Evolutionary conservation across 1,140 invertebrate genomes (phyloP).

Genomic region (Tetramorium parvispinum): DNA sequence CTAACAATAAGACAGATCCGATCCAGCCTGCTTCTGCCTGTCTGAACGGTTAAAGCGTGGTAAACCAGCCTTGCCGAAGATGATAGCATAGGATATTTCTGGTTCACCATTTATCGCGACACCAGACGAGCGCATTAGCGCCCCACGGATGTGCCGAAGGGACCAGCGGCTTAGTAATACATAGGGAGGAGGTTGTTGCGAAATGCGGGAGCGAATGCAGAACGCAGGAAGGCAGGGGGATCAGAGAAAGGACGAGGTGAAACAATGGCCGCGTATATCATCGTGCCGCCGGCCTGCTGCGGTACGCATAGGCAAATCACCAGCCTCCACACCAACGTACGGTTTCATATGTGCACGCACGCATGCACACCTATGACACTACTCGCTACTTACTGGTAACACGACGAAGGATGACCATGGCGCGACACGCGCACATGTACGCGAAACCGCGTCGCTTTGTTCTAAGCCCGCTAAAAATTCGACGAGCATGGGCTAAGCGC

Average conservation of each 20-base stretch:
- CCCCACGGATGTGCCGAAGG: conserved; percentile 59
- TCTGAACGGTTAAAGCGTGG: conserved; percentile 54
- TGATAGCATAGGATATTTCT: conserved; percentile 59
- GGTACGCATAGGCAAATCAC: conserved; percentile 85
- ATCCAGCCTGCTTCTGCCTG: conserved; percentile 1
- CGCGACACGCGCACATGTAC: conserved; percentile 29
- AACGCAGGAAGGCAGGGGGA: conserved; percentile 56
- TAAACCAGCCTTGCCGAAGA: conserved; percentile 19
- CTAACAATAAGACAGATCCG: background rate
- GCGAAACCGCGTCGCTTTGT: conserved; percentile 75
- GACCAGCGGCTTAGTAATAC: conserved; percentile 8
- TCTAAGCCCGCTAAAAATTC: conserved; percentile 81
- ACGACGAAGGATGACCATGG: conserved; percentile 20
- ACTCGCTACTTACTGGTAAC: conserved; percentile 1
- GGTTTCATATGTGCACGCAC: conserved; percentile 50
- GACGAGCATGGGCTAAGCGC: conserved; percentile 70
- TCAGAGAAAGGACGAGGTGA: conserved; percentile 72
- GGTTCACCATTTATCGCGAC: conserved; percentile 66
- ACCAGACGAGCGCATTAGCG: conserved; percentile 73
- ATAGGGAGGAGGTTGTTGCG: conserved; percentile 33
- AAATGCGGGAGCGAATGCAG: background rate
- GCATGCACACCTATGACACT: conserved; percentile 12
- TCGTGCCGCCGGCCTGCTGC: conserved; percentile 81
- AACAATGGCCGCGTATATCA: conserved; percentile 86
- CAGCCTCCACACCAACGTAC: conserved; percentile 71